Evolutionary conservation across 2,888 invertebrate species (phyloP).

Genomic region (Geotrupes spiniger): DNA sequence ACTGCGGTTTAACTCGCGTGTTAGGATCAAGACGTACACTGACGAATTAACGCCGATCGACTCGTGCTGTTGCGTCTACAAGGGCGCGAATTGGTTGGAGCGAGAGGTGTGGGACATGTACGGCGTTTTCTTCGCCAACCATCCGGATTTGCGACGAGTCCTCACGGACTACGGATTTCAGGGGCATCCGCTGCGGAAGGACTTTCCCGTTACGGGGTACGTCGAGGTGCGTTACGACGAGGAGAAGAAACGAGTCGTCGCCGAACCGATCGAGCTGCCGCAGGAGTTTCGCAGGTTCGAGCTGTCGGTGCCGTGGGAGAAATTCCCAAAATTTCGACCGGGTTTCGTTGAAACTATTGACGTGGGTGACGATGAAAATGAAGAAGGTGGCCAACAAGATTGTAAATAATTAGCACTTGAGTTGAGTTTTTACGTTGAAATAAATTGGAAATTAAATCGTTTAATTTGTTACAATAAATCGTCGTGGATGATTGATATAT

Average conservation of each 20-base stretch:
- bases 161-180: constrained; percentile 97
- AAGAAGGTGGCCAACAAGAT: background rate
- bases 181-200: constrained; percentile 92
- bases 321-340: constrained; percentile 79
- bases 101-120: constrained; percentile 94
- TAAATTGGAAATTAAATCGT: no score
- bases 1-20: constrained; percentile 79
- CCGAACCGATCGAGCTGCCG: constrained; percentile 88
- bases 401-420: no score
- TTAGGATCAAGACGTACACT: constrained; percentile 91
- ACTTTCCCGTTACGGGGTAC: constrained; percentile 92
- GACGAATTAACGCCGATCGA: constrained; percentile 90
- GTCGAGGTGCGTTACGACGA: constrained; percentile 92
- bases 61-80: constrained; percentile 68
- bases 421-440: no score
- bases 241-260: constrained; percentile 86
- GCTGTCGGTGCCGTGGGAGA: constrained; percentile 91
- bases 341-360: constrained; percentile 60
- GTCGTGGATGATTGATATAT: no score
- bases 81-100: constrained; percentile 93
- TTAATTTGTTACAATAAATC: no score
- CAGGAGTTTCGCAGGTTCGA: constrained; percentile 96
- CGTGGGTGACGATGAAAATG: constrained; percentile 33
- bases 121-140: constrained; percentile 93
- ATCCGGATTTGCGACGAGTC: constrained; percentile 90